phyloP scores from a whole-genome alignment of 2,888 invertebrate genomes.

The Onthophagus sagittarius region DNA sequence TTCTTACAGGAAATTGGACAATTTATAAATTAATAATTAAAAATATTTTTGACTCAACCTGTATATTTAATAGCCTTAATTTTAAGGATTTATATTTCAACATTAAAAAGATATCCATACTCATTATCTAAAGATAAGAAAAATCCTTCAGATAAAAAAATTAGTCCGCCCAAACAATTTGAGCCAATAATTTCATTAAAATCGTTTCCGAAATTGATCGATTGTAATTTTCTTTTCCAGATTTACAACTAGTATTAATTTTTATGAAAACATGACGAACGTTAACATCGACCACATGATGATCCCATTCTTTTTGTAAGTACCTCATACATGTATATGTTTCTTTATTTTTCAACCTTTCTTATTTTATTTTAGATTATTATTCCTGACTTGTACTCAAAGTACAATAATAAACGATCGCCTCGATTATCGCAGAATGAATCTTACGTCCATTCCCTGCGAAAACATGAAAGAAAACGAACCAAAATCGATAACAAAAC shows the following conservation, averaged over 20 bases:
- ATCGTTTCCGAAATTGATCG: neutral
- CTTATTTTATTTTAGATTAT: neutral
- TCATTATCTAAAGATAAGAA: no score
- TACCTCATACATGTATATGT: neutral
- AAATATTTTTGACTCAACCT: no score
- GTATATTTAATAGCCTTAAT: no score
- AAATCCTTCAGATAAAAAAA: no score
- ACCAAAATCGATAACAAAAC: conserved; percentile 11
- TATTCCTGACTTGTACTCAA: neutral
- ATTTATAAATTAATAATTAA: no score
- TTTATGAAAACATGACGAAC: neutral
- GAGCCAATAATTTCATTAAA: no score
- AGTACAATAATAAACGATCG: neutral
- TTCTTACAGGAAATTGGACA: no score
- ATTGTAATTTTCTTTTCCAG: neutral
- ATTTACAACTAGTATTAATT: neutral
- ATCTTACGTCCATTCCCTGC: neutral
- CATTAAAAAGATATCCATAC: no score
- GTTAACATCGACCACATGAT: neutral
- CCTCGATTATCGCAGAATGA: neutral
- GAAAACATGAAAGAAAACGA: neutral
- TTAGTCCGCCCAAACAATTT: no score
- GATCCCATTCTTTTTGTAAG: neutral
- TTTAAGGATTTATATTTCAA: no score
- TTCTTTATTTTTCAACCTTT: neutral